Evolutionary conservation across 2,113 vertebrate genomes (phyloP), one percentile per base, ranked within the genome.

Genomic region (Miniopterus natalensis): DNA sequence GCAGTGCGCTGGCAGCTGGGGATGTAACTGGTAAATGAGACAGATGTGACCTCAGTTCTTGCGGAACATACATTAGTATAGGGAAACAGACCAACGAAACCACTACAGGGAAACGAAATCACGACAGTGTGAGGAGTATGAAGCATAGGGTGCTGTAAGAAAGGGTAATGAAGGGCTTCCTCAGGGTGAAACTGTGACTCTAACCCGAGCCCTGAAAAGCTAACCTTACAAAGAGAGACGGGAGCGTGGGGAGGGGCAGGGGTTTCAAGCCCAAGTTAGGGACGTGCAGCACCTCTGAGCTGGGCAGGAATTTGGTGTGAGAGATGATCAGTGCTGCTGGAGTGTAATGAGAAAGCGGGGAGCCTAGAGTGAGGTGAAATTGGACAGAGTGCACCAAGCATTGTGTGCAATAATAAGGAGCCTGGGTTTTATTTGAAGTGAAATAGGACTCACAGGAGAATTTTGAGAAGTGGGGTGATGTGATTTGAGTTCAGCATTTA

Each of bases 351-450:
- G 40, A n/a, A 45, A 20, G 27, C 1, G 8, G 29, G 42, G 13
- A 8, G 10, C 3, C 2, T 8, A 23, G 73, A 20, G 36, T 23
- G 70, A 92, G 55, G 47, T 66, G 14, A 95, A 87, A 31, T 2
- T 73, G 13, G 14, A 81, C 25, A 53, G 23, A 68, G 17, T 42
- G 17, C 55, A 8, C 57, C 71, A 47, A 92, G 61, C 17, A 61
- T 55, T 57, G 0, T 36, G 12, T 74, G 73, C 77, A 63, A 6
- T 27, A 31, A 75, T 57, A 78, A 96, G 31, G 45, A 71, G 27
- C 55, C 65, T 83, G 20, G 21, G 10, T 94, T 92, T 90, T 55
- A 85, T 75, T 29, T 81, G 66, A 94, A 84, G 51, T 77, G 45
- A 93, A 92, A 84, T 73, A 45, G 65, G 36, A 90, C 17, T 53